These are phyloP conservation scores for Coleophora deauratella DNA, from an alignment of 2,888 invertebrate species.

Conservation along the genomic window DNA sequence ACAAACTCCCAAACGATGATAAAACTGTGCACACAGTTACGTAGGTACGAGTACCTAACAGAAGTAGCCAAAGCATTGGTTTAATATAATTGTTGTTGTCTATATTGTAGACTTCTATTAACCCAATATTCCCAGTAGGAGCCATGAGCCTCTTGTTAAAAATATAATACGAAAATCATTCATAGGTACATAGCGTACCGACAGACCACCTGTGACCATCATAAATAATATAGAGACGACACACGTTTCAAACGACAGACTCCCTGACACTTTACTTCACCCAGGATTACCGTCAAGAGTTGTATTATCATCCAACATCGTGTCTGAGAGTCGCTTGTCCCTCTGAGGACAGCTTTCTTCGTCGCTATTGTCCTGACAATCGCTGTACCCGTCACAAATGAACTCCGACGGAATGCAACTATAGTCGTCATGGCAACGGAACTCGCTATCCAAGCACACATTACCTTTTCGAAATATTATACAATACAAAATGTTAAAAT, in stretches of 20 bases:
- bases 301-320: slow-evolving; percentile 1
- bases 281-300: slow-evolving; percentile 5
- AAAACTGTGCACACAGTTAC: too few species aligned
- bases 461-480: slow-evolving; percentile 55
- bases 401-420: slow-evolving; percentile 74
- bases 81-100: too few species aligned
- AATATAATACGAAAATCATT: too few species aligned
- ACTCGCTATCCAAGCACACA: slow-evolving; percentile 54
- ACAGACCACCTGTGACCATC: too few species aligned
- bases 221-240: neutral
- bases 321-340: slow-evolving; percentile 45
- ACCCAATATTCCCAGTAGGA: too few species aligned
- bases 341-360: slow-evolving; percentile 73
- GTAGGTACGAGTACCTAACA: too few species aligned
- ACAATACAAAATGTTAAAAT: slow-evolving; percentile 25
- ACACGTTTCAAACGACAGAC: neutral
- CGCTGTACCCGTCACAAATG: slow-evolving; percentile 74
- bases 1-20: too few species aligned
- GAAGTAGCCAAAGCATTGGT: too few species aligned
- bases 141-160: too few species aligned
- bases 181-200: too few species aligned
- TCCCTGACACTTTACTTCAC: slow-evolving; percentile 1
- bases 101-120: too few species aligned
- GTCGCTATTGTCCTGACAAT: slow-evolving; percentile 79
- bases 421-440: slow-evolving; percentile 72